Evolutionary conservation across 2,888 invertebrate genomes (phyloP).

Genomic region (Deroplatys truncata): DNA sequence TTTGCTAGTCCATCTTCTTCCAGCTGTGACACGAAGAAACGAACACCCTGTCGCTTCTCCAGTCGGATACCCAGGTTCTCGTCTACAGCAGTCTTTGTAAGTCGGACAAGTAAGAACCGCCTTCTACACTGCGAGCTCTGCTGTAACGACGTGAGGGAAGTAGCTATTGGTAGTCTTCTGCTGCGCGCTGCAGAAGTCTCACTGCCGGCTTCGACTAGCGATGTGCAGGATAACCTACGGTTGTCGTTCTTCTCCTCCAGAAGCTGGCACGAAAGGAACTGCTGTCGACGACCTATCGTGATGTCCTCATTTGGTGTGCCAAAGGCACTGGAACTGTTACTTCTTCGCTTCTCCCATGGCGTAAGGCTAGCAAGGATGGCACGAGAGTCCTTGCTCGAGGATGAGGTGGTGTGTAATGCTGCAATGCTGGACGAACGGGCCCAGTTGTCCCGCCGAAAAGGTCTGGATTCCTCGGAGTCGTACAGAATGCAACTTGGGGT

Average conservation of each 20-base stretch:
- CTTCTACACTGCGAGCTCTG: not conserved
- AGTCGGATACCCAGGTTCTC: slow-evolving; percentile 69
- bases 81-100: slow-evolving; percentile 61
- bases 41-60: slow-evolving; percentile 62
- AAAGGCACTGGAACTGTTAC: slow-evolving; percentile 44
- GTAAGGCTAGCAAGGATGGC: not conserved
- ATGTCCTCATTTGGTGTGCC: slow-evolving; percentile 43
- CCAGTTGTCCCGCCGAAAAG: slow-evolving; percentile 29
- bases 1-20: slow-evolving; percentile 61
- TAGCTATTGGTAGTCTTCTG: not conserved
- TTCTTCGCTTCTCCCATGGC: not conserved
- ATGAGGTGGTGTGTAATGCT: not conserved
- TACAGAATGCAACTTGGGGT: not conserved
- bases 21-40: slow-evolving; percentile 60
- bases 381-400: not conserved
- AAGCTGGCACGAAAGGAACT: slow-evolving; percentile 48
- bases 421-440: slow-evolving; percentile 18
- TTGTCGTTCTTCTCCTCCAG: not conserved
- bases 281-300: slow-evolving; percentile 51
- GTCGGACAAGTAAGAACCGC: slow-evolving; percentile 48
- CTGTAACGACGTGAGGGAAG: not conserved
- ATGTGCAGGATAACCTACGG: not conserved
- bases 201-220: not conserved
- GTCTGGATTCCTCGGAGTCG: slow-evolving; percentile 20
- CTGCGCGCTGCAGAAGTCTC: not conserved